Conservation (phyloP, 2,888 invertebrate genomes). For the Pheosia tremula region DNA sequence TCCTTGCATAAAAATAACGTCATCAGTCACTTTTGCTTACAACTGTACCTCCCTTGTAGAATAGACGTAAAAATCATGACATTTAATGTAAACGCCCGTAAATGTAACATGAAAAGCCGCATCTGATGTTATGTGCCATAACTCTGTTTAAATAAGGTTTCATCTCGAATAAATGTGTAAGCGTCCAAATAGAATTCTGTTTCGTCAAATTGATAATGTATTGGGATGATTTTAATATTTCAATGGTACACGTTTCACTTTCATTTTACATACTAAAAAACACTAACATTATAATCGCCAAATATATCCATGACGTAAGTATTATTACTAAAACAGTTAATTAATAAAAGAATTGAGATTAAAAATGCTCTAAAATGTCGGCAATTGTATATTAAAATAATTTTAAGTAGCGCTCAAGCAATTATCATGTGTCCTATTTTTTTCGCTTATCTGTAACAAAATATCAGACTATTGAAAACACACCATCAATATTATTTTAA, state of each 20-base stretch:
- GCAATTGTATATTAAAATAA: too few relatives aligned
- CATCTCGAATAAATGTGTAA: constrained; percentile 37
- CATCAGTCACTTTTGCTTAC: constrained; percentile 28
- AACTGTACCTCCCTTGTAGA: constrained; percentile 44
- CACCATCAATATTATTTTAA: constrained; percentile 18
- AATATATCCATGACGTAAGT: not conserved
- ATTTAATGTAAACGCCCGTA: constrained; percentile 44
- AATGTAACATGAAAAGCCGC: constrained; percentile 48
- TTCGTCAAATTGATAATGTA: constrained; percentile 15
- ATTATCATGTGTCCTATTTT: too few relatives aligned
- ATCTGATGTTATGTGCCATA: constrained; percentile 82
- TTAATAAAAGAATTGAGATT: too few relatives aligned
- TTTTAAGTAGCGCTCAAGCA: too few relatives aligned
- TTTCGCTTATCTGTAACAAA: too few relatives aligned
- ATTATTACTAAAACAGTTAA: not conserved
- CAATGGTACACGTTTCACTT: not conserved
- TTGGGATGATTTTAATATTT: constrained; percentile 27
- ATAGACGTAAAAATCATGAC: constrained; percentile 65
- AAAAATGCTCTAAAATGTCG: too few relatives aligned
- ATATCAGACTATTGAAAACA: not conserved
- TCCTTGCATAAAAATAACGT: too few relatives aligned
- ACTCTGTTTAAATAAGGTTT: constrained; percentile 49
- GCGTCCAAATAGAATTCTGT: constrained; percentile 18
- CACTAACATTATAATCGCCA: not conserved
- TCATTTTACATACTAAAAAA: not conserved